A percentile compares a stretch with the other conserved stretches of the same genome.
Evolutionary conservation across 2,888 invertebrate species (phyloP).

Genomic region (Microchrysa polita): DNA sequence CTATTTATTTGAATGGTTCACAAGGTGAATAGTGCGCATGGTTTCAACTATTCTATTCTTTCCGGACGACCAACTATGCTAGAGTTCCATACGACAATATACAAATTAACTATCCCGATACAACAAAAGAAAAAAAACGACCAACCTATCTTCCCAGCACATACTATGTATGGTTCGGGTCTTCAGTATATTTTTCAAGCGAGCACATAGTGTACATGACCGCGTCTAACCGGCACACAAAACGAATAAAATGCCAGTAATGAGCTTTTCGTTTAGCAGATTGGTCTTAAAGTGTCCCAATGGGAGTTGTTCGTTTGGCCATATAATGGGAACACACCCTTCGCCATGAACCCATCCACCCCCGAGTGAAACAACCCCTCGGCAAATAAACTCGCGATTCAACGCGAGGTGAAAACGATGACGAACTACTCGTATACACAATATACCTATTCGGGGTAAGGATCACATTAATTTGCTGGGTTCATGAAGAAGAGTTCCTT

Average conservation of each 20-base stretch:
- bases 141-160: background rate
- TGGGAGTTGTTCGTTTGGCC: constrained; percentile 48
- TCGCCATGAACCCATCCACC: constrained; percentile 37
- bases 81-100: background rate
- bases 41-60: constrained; percentile 24
- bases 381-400: constrained; percentile 6
- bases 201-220: background rate
- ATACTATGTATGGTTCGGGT: background rate
- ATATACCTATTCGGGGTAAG: background rate
- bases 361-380: constrained; percentile 14
- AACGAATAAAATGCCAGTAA: constrained; percentile 45
- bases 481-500: constrained; percentile 18
- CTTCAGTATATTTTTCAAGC: background rate
- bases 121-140: background rate
- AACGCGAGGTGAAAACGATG: constrained; percentile 35
- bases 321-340: constrained; percentile 43
- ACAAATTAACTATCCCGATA: background rate
- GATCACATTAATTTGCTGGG: background rate
- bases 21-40: constrained; percentile 38
- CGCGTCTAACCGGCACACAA: constrained; percentile 18
- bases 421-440: too few relatives aligned
- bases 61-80: background rate
- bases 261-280: constrained; percentile 51
- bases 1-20: constrained; percentile 35
- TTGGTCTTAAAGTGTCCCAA: constrained; percentile 51